Conservation (phyloP, 2,888 invertebrate species). For the Ctena decussata region DNA sequence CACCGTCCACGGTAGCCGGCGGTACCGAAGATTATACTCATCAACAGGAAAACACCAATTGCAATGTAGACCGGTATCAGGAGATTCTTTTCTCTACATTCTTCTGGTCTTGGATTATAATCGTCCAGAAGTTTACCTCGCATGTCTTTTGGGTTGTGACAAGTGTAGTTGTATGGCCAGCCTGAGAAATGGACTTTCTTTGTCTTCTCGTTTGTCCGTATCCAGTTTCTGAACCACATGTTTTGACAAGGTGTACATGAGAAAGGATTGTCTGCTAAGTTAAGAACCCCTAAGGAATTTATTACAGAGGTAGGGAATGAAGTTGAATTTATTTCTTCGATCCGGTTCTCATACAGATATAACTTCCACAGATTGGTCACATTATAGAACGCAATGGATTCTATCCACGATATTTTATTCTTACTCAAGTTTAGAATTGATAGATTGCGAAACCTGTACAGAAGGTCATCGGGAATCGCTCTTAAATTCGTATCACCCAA, state of each 20-base stretch:
- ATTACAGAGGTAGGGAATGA: constrained; percentile 2
- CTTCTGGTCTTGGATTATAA: background rate
- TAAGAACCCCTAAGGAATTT: background rate
- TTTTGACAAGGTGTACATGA: constrained; percentile 16
- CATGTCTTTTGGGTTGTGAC: background rate
- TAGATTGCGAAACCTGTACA: background rate
- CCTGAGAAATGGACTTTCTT: background rate
- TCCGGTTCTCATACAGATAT: constrained; percentile 7
- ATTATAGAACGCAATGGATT: background rate
- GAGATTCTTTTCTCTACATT: background rate
- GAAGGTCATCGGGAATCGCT: background rate
- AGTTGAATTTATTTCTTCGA: background rate
- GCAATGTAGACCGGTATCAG: background rate
- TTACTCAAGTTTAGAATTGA: background rate
- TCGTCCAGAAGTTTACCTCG: background rate
- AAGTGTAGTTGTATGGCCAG: background rate
- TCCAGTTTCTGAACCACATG: constrained; percentile 35
- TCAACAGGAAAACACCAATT: background rate
- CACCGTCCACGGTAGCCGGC: constrained; percentile 9
- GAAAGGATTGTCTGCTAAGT: constrained; percentile 25
- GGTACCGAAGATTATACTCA: background rate
- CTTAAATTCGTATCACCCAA: background rate
- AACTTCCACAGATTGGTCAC: background rate
- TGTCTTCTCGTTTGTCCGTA: background rate
- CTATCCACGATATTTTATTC: background rate